Evolutionary conservation across 2,113 vertebrate species (phyloP).

Genomic region (Accipiter cooperii): DNA sequence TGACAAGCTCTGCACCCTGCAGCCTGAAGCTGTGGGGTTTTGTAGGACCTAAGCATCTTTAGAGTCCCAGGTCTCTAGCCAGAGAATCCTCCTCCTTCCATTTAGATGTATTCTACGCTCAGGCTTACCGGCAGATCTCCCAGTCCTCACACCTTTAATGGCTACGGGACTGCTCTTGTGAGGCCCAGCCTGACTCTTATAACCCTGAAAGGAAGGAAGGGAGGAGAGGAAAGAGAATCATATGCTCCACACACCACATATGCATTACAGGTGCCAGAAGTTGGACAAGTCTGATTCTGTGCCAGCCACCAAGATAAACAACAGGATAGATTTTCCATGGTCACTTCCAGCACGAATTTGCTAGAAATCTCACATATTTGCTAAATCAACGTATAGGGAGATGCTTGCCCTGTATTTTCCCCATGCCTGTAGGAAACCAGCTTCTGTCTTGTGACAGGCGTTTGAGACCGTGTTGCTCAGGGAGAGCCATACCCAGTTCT

Average conservation of each 20-base stretch:
- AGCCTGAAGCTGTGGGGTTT: background rate
- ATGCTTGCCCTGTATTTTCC: background rate
- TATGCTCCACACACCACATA: background rate
- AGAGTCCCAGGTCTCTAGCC: background rate
- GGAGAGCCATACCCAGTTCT: background rate
- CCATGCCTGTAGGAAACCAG: background rate
- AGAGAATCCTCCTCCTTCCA: background rate
- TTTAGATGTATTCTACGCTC: background rate
- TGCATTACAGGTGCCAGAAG: background rate
- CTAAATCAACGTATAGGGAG: background rate
- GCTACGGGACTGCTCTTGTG: background rate
- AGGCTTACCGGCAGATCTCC: background rate
- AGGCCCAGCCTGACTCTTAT: background rate
- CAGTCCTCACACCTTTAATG: background rate
- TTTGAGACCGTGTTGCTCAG: background rate
- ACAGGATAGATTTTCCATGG: background rate
- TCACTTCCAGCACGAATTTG: background rate
- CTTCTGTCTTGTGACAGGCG: background rate
- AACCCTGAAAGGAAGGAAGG: slow-evolving; percentile 22
- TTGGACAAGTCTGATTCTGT: background rate
- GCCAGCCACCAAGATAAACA: background rate
- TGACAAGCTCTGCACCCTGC: background rate
- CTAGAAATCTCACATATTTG: background rate
- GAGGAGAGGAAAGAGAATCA: slow-evolving; percentile 26
- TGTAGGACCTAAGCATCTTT: background rate